phyloP scores from a whole-genome alignment of 2,888 invertebrate species.

The Agapostemon virescens region DNA sequence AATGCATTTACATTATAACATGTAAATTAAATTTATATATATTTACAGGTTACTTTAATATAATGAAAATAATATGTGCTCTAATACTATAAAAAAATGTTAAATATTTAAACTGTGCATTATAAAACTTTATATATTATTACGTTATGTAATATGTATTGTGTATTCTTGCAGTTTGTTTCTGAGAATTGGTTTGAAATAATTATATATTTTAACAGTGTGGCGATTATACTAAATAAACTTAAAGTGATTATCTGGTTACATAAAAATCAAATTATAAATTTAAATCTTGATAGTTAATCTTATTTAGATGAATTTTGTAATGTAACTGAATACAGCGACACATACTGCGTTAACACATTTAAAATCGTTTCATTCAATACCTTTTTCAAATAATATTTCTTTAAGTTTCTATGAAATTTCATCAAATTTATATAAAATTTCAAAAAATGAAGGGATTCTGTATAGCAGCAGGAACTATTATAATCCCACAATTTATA shows the following conservation, averaged over 20 bases:
- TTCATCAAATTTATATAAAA: neutral
- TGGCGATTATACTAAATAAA: neutral
- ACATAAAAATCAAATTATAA: neutral
- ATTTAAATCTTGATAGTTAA: neutral
- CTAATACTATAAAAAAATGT: neutral
- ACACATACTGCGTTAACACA: neutral
- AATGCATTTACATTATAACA: neutral
- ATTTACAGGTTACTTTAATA: slow-evolving; percentile 16
- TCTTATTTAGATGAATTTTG: neutral
- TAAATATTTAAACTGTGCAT: neutral
- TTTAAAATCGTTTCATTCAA: neutral
- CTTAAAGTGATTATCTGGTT: neutral
- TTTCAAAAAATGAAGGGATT: no score
- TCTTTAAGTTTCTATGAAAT: neutral
- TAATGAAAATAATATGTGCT: neutral
- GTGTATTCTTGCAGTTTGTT: neutral
- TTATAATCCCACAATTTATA: no score
- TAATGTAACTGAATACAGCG: neutral
- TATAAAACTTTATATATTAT: neutral
- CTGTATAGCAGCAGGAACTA: no score
- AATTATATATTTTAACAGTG: neutral
- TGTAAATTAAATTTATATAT: slow-evolving; percentile 5
- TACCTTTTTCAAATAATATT: neutral
- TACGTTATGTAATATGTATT: neutral
- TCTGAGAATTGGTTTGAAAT: neutral